Conservation (phyloP, 2,888 invertebrate species). For the Epirrhoe tristata region DNA sequence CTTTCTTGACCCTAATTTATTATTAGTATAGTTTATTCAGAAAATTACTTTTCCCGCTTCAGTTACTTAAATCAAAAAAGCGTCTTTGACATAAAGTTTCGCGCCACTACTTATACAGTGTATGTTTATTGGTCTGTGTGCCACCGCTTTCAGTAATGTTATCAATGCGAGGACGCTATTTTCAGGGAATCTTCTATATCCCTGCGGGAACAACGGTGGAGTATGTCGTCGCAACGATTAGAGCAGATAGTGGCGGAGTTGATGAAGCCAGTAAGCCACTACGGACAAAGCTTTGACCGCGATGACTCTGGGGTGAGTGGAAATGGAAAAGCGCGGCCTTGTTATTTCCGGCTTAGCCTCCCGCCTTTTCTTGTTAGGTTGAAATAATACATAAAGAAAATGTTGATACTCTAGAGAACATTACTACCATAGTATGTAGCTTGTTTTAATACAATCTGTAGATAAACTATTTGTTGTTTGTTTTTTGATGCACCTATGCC, state of each 20-base stretch:
- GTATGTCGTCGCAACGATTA: constrained; percentile 76
- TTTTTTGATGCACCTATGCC: not conserved
- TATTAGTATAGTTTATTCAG: not conserved
- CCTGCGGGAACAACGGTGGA: constrained; percentile 65
- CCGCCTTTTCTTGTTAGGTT: constrained; percentile 26
- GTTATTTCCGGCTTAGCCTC: constrained; percentile 18
- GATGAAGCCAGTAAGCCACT: constrained; percentile 76
- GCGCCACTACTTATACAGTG: constrained; percentile 65
- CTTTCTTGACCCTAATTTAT: constrained; percentile 13
- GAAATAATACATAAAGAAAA: not conserved
- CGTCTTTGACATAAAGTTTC: constrained; percentile 75
- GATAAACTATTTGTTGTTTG: too few relatives aligned
- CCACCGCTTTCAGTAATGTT: constrained; percentile 68
- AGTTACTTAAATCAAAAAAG: constrained; percentile 60
- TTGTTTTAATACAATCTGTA: too few relatives aligned
- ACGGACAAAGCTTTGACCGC: constrained; percentile 75
- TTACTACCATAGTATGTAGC: too few relatives aligned
- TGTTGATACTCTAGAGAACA: not conserved
- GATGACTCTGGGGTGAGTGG: constrained; percentile 75
- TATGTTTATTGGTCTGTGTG: constrained; percentile 15
- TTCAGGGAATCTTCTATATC: constrained; percentile 69
- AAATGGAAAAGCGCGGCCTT: constrained; percentile 27
- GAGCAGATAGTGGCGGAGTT: constrained; percentile 78
- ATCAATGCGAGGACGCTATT: constrained; percentile 66
- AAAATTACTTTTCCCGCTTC: constrained; percentile 44